These are phyloP conservation scores for Chrysotoxum bicinctum DNA, from an alignment of 2,888 invertebrate species.

Conservation along the genomic window DNA sequence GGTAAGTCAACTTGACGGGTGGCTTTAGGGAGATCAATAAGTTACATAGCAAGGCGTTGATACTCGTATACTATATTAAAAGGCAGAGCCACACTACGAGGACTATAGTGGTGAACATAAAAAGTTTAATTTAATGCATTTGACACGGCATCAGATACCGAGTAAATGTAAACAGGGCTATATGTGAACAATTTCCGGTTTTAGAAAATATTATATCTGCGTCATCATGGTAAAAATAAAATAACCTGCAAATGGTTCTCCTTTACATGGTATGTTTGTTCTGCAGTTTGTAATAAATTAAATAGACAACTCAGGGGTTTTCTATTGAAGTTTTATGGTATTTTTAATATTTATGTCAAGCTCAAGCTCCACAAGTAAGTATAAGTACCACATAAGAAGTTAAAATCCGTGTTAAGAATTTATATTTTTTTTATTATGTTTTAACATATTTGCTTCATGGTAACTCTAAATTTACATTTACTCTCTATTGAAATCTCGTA, in stretches of 20 bases:
- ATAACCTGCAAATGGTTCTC: no score
- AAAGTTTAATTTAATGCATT: slow-evolving; percentile 4
- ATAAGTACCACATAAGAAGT: no score
- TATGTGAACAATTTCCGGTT: slow-evolving; percentile 9
- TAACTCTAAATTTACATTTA: not conserved
- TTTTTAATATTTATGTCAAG: no score
- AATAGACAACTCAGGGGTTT: no score
- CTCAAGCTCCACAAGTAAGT: no score
- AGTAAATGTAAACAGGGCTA: not conserved
- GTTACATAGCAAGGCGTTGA: not conserved
- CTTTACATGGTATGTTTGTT: no score
- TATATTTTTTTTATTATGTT: not conserved
- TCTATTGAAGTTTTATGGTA: no score
- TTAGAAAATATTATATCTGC: not conserved
- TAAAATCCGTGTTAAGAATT: not conserved
- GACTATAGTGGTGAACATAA: not conserved
- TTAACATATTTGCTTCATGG: not conserved
- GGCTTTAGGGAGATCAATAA: not conserved
- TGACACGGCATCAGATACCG: not conserved
- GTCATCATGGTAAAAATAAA: no score
- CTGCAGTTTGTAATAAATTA: no score
- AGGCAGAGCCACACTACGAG: not conserved
- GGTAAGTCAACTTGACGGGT: not conserved
- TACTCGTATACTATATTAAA: not conserved
- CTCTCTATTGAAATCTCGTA: not conserved